Conservation (phyloP, 2,888 invertebrate species). For the Willowsia nigromaculata region DNA sequence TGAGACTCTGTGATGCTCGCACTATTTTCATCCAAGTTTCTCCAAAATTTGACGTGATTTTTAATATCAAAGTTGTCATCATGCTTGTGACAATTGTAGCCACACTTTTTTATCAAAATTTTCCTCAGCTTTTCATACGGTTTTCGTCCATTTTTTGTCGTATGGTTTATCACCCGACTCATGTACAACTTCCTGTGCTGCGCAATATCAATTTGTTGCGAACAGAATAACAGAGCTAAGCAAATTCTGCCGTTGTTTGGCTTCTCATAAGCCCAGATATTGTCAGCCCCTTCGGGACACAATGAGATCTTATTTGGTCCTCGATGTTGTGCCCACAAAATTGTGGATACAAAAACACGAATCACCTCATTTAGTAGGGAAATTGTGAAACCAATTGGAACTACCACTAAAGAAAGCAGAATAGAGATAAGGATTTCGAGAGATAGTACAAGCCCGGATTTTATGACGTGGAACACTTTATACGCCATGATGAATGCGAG, state of each 20-base stretch:
- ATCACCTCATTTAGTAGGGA: conserved; percentile 70
- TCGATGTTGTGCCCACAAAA: conserved; percentile 47
- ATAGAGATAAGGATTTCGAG: conserved; percentile 72
- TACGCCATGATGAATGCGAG: conserved; percentile 26
- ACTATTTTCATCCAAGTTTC: background rate
- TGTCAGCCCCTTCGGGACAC: conserved; percentile 72
- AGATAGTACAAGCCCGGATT: conserved; percentile 21
- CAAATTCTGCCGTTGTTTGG: conserved; percentile 74
- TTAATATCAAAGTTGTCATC: conserved; percentile 72
- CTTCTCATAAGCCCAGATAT: conserved; percentile 74
- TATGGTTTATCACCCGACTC: conserved; percentile 66
- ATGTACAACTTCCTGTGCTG: conserved; percentile 64
- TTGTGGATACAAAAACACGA: conserved; percentile 59
- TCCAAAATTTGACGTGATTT: conserved; percentile 70
- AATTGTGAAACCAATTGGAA: conserved; percentile 59
- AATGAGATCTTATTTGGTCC: conserved; percentile 47
- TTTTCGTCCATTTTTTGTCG: conserved; percentile 52
- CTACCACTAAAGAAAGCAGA: conserved; percentile 64
- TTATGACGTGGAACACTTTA: conserved; percentile 32
- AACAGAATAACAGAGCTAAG: conserved; percentile 65
- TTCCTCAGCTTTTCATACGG: conserved; percentile 75
- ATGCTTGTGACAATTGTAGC: conserved; percentile 73
- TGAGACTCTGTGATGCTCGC: conserved; percentile 62
- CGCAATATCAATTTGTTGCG: conserved; percentile 61
- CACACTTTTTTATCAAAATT: conserved; percentile 68